Conservation (phyloP, 2,888 invertebrate genomes). For the Rhingia campestris region DNA sequence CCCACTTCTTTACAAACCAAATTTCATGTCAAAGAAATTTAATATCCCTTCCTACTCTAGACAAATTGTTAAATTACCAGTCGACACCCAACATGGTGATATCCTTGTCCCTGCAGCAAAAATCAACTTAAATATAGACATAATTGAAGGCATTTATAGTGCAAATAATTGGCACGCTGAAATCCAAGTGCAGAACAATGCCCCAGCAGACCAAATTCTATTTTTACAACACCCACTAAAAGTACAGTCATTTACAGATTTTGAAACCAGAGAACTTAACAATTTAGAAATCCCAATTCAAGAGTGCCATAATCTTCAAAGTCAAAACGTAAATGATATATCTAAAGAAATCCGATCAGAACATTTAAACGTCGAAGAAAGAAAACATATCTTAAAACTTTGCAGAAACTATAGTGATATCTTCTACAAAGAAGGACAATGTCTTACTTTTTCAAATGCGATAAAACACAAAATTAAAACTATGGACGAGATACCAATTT, state of each 20-base stretch:
- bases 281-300: slow-evolving; percentile 8
- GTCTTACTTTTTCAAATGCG: slow-evolving; percentile 16
- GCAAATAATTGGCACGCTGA: slow-evolving; percentile 1
- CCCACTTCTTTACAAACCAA: too few species aligned
- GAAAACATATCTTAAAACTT: slow-evolving; percentile 6
- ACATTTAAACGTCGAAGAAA: slow-evolving; percentile 11
- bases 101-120: slow-evolving; percentile 7
- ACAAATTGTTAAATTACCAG: too few species aligned
- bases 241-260: slow-evolving; percentile 4
- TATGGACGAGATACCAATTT: slow-evolving; percentile 9
- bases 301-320: not conserved
- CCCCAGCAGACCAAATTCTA: slow-evolving; percentile 16
- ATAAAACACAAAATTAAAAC: slow-evolving; percentile 30
- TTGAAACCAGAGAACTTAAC: slow-evolving; percentile 24
- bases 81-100: slow-evolving; percentile 1
- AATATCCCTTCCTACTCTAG: too few species aligned
- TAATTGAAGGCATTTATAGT: slow-evolving; percentile 4
- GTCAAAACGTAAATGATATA: slow-evolving; percentile 3
- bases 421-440: slow-evolving; percentile 25
- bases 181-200: slow-evolving; percentile 10
- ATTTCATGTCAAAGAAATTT: too few species aligned
- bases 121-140: slow-evolving; percentile 8
- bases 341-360: slow-evolving; percentile 7
- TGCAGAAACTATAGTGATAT: slow-evolving; percentile 20
- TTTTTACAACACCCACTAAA: slow-evolving; percentile 27